Base-by-base conservation (phyloP, 2,888 invertebrate species). In the Cosmorhoe ocellata region DNA sequence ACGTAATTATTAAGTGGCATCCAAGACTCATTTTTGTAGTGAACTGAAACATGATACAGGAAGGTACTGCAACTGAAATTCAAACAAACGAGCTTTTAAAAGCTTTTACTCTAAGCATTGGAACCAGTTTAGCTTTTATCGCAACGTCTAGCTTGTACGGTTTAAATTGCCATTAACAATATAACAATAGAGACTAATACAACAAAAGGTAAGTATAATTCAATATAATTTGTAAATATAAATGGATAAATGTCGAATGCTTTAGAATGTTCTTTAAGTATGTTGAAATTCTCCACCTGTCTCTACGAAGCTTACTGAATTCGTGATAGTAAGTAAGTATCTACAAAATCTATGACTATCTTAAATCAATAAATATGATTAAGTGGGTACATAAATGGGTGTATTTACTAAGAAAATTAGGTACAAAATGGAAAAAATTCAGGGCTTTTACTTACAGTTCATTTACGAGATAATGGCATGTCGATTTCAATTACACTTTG, bases 231-330 rank as follows among this genome's bases (percentile, higher is more conserved):
- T n/a, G n/a, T n/a, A n/a, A n/a, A n/a, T n/a, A n/a, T n/a, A n/a
- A n/a, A n/a, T n/a, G 24, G 24, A 7, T 26, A 12, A 37, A 37
- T 9, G 26, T 32, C 36, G 46, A 33, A 44, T 49, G 8, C 8
- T 24, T 10, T 47, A 24, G 34, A 34, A 9, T 28, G 18, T 47
- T 10, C 14, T 37, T 14, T 30, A 34, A 42, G 37, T 46, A 49
- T 5, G 7, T 38, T 18, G n/a, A n/a, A n/a, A n/a, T n/a, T n/a
- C n/a, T n/a, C 14, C 49, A 50, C 39, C 11, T 32, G 40, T 27
- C 45, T 43, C 34, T 28, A 46, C 26, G 34, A 44, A 28, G 38
- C 27, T 33, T 3, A 5, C 11, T 32, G 26, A 18, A 7, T 24
- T 5, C 27, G 18, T 18, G 2, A 2, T 18, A 3, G 18, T 18